Conservation (phyloP, 2,797 vertebrate species). For the Onychomys leucogaster region DNA sequence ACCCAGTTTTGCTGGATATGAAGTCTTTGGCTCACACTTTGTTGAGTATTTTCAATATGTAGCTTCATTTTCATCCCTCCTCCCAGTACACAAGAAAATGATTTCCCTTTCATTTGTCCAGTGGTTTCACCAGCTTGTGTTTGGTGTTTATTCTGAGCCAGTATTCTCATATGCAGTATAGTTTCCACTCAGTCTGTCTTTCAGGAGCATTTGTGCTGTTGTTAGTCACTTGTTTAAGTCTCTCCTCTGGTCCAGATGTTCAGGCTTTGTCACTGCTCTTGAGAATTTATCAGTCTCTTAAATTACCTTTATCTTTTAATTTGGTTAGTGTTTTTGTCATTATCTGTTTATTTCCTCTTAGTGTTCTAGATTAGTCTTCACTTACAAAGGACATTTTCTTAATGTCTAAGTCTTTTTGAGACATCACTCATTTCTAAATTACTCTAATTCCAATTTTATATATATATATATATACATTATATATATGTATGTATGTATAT, state of each 20-base stretch:
- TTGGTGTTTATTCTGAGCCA: not conserved
- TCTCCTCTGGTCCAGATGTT: not conserved
- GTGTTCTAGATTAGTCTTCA: not conserved
- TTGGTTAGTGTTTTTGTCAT: not conserved
- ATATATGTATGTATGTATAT: too few species aligned
- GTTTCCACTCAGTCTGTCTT: not conserved
- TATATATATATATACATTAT: too few species aligned
- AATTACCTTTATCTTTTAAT: not conserved
- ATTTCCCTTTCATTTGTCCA: constrained; percentile 7
- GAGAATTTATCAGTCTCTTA: not conserved
- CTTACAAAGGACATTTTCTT: constrained; percentile 11
- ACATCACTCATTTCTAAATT: constrained; percentile 44
- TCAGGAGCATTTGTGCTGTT: not conserved
- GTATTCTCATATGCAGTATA: not conserved
- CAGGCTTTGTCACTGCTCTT: not conserved
- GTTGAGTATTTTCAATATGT: not conserved
- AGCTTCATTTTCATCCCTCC: constrained; percentile 22
- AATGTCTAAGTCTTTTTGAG: not conserved
- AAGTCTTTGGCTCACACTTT: not conserved
- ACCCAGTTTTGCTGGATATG: not conserved
- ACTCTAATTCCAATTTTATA: constrained; percentile 38
- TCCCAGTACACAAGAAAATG: not conserved
- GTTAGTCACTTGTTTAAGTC: not conserved
- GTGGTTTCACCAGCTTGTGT: constrained; percentile 16
- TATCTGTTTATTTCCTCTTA: not conserved